Conservation (phyloP, 2,797 vertebrate genomes). For the Etheostoma nigrum region DNA sequence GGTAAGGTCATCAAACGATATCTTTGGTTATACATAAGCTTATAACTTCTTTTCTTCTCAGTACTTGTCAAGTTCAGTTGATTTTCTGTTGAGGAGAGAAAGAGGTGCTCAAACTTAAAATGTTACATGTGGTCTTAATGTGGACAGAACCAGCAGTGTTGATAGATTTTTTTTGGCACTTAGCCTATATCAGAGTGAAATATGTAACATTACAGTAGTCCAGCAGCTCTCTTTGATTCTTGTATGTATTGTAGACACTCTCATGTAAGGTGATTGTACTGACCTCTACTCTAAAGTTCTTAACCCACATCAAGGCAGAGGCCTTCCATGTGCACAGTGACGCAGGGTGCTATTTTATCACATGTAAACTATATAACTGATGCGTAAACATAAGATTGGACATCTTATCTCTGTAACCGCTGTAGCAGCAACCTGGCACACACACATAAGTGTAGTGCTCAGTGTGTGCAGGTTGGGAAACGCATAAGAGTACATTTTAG, state of each 20-base stretch:
- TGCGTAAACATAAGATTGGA: slow-evolving; percentile 76
- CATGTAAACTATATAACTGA: slow-evolving; percentile 65
- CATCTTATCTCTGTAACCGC: slow-evolving; percentile 81
- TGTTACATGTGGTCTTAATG: not conserved
- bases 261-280: slow-evolving; percentile 13
- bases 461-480: slow-evolving; percentile 47
- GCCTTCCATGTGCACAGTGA: slow-evolving; percentile 56
- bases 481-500: slow-evolving; percentile 8
- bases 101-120: not conserved
- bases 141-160: not conserved
- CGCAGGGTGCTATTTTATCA: slow-evolving; percentile 54
- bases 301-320: slow-evolving; percentile 32
- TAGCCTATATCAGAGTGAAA: slow-evolving; percentile 36
- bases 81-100: slow-evolving; percentile 9
- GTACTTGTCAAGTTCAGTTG: not conserved
- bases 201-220: slow-evolving; percentile 34
- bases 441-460: slow-evolving; percentile 11
- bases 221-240: slow-evolving; percentile 29
- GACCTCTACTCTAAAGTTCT: slow-evolving; percentile 29
- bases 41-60: not conserved
- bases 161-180: slow-evolving; percentile 8
- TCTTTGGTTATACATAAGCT: not conserved
- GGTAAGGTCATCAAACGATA: slow-evolving; percentile 79
- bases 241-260: slow-evolving; percentile 32
- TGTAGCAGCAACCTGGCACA: slow-evolving; percentile 67